Conservation (phyloP, 2,113 vertebrate genomes). For the Prunella fulvescens region DNA sequence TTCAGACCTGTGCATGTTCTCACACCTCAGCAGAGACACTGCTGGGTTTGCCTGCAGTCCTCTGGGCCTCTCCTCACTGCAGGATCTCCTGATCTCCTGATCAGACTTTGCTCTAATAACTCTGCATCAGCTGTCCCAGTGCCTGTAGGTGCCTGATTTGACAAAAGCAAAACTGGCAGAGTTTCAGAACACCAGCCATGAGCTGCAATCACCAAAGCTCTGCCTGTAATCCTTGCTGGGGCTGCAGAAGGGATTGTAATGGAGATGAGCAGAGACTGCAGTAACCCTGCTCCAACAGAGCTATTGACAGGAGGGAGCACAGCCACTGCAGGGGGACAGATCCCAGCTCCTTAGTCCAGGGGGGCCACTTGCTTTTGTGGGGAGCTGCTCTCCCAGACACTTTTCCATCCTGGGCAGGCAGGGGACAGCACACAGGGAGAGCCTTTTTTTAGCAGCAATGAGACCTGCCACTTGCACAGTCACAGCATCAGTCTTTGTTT, state of each 20-base stretch:
- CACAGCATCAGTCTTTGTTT: conserved; percentile 47
- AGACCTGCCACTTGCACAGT: conserved; percentile 11
- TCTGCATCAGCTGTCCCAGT: neutral
- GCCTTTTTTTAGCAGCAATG: neutral
- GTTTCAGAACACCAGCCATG: neutral
- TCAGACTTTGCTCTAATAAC: neutral
- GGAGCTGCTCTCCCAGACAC: neutral
- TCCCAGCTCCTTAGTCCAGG: neutral
- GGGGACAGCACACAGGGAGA: neutral
- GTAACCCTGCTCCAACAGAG: neutral
- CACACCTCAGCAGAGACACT: neutral
- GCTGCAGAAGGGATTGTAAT: neutral
- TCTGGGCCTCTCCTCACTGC: neutral
- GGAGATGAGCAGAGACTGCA: neutral
- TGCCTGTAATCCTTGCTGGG: neutral
- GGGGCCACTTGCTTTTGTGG: neutral
- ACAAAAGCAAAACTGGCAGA: neutral
- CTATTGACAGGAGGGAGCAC: neutral
- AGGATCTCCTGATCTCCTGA: too few relatives aligned
- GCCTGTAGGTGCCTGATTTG: neutral
- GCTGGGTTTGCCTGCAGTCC: neutral
- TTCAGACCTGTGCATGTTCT: neutral
- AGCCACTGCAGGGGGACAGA: neutral
- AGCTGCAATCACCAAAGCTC: neutral
- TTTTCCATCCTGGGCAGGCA: neutral